These are phyloP conservation scores for Scelioninae gen. 1 DNA, from an alignment of 2,888 invertebrate genomes.

Conservation along the genomic window DNA sequence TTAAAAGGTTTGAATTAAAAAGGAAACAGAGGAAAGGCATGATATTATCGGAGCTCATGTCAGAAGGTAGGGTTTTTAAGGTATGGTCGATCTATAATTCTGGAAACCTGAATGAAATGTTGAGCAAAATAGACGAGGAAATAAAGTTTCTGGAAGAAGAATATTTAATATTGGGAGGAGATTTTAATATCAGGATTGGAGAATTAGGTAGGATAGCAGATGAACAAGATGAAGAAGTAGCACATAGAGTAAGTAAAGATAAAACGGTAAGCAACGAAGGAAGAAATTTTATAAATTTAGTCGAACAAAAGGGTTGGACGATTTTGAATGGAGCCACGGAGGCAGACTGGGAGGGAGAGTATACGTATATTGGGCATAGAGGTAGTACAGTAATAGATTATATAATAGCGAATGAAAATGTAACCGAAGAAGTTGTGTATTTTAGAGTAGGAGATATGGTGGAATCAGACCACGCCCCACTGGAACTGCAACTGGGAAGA, in stretches of 20 bases:
- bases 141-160: background rate
- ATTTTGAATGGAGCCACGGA: background rate
- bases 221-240: background rate
- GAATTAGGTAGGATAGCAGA: background rate
- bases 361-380: background rate
- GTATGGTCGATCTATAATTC: background rate
- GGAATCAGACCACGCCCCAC: conserved; percentile 3
- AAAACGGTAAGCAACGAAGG: background rate
- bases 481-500: no score
- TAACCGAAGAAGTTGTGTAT: background rate
- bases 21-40: no score
- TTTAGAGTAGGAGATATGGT: background rate
- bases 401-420: background rate
- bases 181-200: background rate
- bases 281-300: background rate
- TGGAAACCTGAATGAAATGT: background rate
- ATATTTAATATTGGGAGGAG: background rate
- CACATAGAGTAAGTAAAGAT: background rate
- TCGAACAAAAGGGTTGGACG: background rate
- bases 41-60: no score
- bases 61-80: background rate
- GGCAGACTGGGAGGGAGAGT: background rate
- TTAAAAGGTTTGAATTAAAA: no score
- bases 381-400: background rate
- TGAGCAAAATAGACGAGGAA: background rate